Base-by-base conservation (phyloP, 2,113 vertebrate species). In the Hippocampus abdominalis region DNA sequence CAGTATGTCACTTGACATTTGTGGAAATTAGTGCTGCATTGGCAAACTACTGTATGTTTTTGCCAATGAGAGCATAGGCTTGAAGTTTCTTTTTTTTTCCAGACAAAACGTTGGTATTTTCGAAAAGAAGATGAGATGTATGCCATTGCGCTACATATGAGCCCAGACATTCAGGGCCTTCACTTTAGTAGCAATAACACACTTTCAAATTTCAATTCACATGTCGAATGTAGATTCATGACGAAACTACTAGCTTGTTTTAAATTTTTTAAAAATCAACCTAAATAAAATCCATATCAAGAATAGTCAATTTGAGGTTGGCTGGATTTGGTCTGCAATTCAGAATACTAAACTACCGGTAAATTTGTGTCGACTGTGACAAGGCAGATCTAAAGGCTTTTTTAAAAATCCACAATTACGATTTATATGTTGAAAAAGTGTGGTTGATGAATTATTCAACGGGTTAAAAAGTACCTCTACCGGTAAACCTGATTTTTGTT, bases 21-120 rank as follows among this genome's bases (percentile, higher is more conserved):
- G 64, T 80, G 74, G 72, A 86, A 82, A 88, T 84, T 77, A 75
- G 66, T 54, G 20, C 66, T 77, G 79, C 76, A 77, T 56, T 27
- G 68, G 84, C 76, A 75, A 44, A 53, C 44, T 64, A 54, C 21
- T 54, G 51, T 54, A 71, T 76, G 57, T 40, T 44, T 78, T 74
- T 76, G 13, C 32, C 5, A 60, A 61, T 64, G 69, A 65, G 61
- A 42, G 66, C 42, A 12, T 12, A 15, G 42, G 42, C 3, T 44
- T 44, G 42, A 44, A 44, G 42, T 10, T 44, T 44, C 3, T 44
- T 13, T 44, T 44, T 40, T 44, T 44, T 1, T 44, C 13, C 3
- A 44, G 42, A 44, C 42, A 44, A 44, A 44, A 44, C 12, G 2
- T 44, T 44, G 42, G 42, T 12, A 2, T 12, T 44, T 44, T 12